Evolutionary conservation across 2,888 invertebrate species (phyloP).

Genomic region (Acronicta psi): DNA sequence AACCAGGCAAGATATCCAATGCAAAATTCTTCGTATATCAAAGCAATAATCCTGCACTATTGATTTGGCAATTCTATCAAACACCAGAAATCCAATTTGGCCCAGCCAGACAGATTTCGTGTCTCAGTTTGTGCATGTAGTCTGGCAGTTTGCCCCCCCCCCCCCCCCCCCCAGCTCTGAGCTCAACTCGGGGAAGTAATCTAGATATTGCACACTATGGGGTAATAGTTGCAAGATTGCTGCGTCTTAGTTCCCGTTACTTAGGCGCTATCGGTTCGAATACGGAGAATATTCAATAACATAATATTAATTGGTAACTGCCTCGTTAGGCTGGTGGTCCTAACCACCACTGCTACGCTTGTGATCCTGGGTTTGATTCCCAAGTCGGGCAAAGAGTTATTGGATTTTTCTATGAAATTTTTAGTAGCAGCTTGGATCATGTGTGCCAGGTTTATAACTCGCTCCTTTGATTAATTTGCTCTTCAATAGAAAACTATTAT

Average conservation of each 20-base stretch:
- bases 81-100: conserved; percentile 35
- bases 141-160: conserved; percentile 19
- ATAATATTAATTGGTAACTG: too few relatives aligned
- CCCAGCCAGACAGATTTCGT: conserved; percentile 42
- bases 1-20: background rate
- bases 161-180: conserved; percentile 19
- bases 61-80: conserved; percentile 39
- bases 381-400: too few relatives aligned
- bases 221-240: conserved; percentile 37
- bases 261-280: background rate
- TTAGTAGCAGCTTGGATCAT: too few relatives aligned
- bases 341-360: too few relatives aligned
- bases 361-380: too few relatives aligned
- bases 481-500: background rate
- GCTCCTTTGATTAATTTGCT: background rate
- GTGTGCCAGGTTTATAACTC: too few relatives aligned
- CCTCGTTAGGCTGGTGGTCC: too few relatives aligned
- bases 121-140: conserved; percentile 36
- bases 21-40: background rate
- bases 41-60: conserved; percentile 16
- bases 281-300: background rate
- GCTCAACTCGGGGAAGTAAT: conserved; percentile 34
- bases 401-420: too few relatives aligned
- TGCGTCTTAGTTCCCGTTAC: conserved; percentile 16
- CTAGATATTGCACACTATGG: conserved; percentile 43